Percentiles rank a stretch among this genome's conserved stretches.
Conservation (phyloP, 2,888 invertebrate genomes). For the Ophonus ardosiacus region DNA sequence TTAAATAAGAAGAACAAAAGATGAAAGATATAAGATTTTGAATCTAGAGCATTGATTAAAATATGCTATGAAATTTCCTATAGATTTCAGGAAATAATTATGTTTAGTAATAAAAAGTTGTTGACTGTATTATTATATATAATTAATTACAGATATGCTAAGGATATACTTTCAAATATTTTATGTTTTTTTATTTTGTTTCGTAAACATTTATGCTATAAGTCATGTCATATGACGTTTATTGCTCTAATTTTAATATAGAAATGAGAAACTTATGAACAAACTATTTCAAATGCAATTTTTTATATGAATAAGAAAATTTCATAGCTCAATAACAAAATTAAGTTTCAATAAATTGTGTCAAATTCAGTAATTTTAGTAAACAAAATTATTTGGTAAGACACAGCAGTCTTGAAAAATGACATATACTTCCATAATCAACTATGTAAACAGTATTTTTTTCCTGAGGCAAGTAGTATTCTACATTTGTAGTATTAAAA, state of each 20-base stretch:
- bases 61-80: conserved; percentile 4
- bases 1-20: neutral
- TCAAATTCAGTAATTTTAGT: neutral
- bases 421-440: too few species aligned
- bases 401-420: too few species aligned
- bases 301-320: too few species aligned
- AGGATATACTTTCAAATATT: conserved; percentile 39
- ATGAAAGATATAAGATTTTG: neutral
- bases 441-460: too few species aligned
- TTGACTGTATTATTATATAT: conserved; percentile 21
- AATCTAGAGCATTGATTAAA: neutral
- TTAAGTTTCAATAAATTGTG: neutral
- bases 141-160: conserved; percentile 44
- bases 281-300: neutral
- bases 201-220: conserved; percentile 3
- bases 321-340: too few species aligned
- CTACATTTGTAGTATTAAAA: too few species aligned
- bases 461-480: too few species aligned
- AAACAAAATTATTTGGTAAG: too few species aligned
- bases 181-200: conserved; percentile 12
- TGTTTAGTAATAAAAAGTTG: neutral
- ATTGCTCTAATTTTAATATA: neutral
- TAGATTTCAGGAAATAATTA: conserved; percentile 25
- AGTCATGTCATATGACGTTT: neutral
- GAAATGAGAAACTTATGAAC: neutral